A percentile compares a stretch with the other conserved stretches of the same genome.
Conservation (phyloP, 2,113 vertebrate genomes). For the Centropus unirufus region DNA sequence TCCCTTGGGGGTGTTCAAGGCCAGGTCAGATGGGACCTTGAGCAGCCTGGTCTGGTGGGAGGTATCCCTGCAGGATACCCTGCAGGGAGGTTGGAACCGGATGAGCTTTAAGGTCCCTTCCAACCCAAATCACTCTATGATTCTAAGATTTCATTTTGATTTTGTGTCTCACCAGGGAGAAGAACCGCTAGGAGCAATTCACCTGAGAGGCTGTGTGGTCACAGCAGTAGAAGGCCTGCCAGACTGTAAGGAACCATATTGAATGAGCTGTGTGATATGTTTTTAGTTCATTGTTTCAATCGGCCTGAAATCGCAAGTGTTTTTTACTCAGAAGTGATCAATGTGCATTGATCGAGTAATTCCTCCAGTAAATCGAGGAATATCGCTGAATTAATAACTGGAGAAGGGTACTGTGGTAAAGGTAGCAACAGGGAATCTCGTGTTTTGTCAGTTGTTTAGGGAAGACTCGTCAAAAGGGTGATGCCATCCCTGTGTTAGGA, state of each 20-base stretch:
- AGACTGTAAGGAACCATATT: constrained; percentile 81
- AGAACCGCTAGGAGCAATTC: constrained; percentile 89
- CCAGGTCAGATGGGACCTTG: no score
- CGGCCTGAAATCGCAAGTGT: background rate
- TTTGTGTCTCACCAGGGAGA: constrained; percentile 73
- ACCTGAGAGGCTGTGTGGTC: constrained; percentile 90
- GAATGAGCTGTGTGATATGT: background rate
- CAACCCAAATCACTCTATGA: no score
- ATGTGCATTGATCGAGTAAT: background rate
- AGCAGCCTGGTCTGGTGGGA: no score
- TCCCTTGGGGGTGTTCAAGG: no score
- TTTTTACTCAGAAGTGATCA: background rate
- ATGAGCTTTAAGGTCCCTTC: no score
- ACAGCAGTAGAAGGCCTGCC: constrained; percentile 89
- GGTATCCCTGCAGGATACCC: no score
- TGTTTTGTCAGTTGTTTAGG: background rate
- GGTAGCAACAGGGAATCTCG: background rate
- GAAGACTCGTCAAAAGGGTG: background rate
- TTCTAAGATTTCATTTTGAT: background rate
- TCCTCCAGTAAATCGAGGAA: background rate
- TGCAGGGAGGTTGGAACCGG: no score
- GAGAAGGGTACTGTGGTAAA: background rate
- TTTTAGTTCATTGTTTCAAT: background rate
- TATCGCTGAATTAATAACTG: background rate
- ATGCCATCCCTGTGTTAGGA: background rate